A percentile compares a stretch with the other conserved stretches of the same genome.
Evolutionary conservation across 2,888 invertebrate genomes (phyloP).

Genomic region (Hartigia nigra): DNA sequence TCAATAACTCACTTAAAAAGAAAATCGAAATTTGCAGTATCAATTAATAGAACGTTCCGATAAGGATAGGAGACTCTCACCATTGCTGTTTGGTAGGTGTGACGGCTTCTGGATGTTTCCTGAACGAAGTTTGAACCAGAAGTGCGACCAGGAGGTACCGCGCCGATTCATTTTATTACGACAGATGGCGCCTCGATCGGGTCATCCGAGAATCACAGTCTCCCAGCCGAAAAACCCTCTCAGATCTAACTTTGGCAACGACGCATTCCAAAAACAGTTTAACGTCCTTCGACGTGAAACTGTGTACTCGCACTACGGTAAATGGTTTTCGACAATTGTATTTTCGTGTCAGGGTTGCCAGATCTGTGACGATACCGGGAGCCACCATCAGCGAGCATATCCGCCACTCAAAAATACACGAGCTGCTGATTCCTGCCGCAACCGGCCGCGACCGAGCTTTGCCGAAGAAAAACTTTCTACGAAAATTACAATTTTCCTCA

Average conservation of each 20-base stretch:
- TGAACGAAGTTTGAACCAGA: conserved; percentile 81
- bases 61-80: conserved; percentile 57
- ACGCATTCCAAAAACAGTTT: conserved; percentile 62
- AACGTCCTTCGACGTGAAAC: conserved; percentile 39
- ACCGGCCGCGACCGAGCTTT: neutral
- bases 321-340: conserved; percentile 53
- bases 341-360: conserved; percentile 55
- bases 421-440: neutral
- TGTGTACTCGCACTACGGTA: conserved; percentile 50
- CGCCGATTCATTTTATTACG: conserved; percentile 79
- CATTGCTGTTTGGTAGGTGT: conserved; percentile 62
- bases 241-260: conserved; percentile 47
- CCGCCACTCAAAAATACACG: neutral
- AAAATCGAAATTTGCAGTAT: neutral
- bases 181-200: conserved; percentile 78
- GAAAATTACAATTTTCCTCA: neutral
- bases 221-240: conserved; percentile 46
- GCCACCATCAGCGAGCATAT: neutral
- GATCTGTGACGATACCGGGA: conserved; percentile 28
- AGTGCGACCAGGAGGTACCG: conserved; percentile 79
- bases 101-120: conserved; percentile 73
- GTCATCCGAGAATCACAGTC: conserved; percentile 73
- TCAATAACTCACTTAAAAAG: neutral
- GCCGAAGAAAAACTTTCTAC: neutral
- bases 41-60: neutral